Evolutionary conservation across 2,888 invertebrate species (phyloP), one percentile per base, ranked within the genome.

Genomic region (Patella pellucida): DNA sequence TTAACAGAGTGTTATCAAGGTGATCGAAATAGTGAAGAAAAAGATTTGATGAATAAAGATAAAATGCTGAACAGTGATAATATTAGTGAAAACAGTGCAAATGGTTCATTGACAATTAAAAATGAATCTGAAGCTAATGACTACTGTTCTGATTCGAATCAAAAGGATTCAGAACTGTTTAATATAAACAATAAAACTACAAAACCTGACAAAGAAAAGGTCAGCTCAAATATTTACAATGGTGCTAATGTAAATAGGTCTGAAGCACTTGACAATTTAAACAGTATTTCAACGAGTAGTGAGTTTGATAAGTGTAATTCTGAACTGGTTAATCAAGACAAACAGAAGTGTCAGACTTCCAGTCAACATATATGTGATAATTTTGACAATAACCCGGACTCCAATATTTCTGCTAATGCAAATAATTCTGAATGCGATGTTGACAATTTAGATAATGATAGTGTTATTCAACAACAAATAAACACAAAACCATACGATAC

Each of bases 401-500:
- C 9, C 52, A 51, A 23, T 68, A n/a, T 11, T 27, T 77, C 52
- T 23, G 71, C 52, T 3, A 73, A 75, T 12, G 74, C 68, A 52
- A 74, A 76, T 27, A 76, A 74, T 54, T 76, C 69, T 41, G 75
- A 52, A 72, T 23, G 41, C 69, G 51, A 74, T 41, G 71, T 69
- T 74, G 78, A 76, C 31, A 71, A 69, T 23, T 69, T 67, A 15
- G 41, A 70, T 5, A 75, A 41, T 62, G 75, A 79, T n/a, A 79
- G 76, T 75, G 76, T 74, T 51, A 71, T 41, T 9, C 41, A 41
- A 41, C 31, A 31, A 31, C 41, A 41, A 41, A 9, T 41, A 41
- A 41, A 41, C 7, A 41, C 41, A 9, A 9, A 41, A 41, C 41
- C 41, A 9, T 41, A 9, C 41, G 41, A 41, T 41, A 41, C 41